These are phyloP conservation scores for Zoanthus solanderi DNA, from an alignment of 92 coral and sea anemone genomes.

Conservation along the genomic window DNA sequence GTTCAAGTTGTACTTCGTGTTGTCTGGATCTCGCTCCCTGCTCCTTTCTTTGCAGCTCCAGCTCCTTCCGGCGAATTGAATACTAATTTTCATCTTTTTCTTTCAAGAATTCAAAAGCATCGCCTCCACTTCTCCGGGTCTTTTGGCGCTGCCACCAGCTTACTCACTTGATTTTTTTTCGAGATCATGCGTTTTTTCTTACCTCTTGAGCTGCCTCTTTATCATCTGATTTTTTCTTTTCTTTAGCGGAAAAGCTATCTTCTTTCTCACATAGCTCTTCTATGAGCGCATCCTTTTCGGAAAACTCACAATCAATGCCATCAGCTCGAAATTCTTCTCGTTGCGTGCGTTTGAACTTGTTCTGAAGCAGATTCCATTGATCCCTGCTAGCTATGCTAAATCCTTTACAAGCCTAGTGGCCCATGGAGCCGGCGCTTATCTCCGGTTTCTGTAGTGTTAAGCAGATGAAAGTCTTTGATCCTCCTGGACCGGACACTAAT, in stretches of 20 bases:
- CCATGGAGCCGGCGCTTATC: no score
- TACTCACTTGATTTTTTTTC: slow-evolving; percentile 48
- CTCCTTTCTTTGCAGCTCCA: slow-evolving; percentile 48
- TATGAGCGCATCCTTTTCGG: slow-evolving; percentile 63
- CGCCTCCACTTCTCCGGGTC: slow-evolving; percentile 39
- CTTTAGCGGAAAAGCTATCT: slow-evolving; percentile 49
- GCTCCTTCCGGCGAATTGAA: slow-evolving; percentile 49
- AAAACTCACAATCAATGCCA: slow-evolving; percentile 53
- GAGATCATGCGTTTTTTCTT: slow-evolving; percentile 54
- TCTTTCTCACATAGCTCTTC: slow-evolving; percentile 63
- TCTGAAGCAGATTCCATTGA: slow-evolving; percentile 56
- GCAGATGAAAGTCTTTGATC: no score
- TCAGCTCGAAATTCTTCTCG: slow-evolving; percentile 42
- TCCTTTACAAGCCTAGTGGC: no score
- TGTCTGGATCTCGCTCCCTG: slow-evolving; percentile 49
- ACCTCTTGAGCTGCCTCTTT: slow-evolving; percentile 57
- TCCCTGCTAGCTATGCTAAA: slow-evolving; percentile 1
- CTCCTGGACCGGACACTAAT: no score
- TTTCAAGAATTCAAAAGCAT: slow-evolving; percentile 45
- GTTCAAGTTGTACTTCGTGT: slow-evolving; percentile 55
- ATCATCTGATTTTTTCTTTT: slow-evolving; percentile 52
- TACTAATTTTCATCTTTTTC: slow-evolving; percentile 49
- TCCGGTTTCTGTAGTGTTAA: no score
- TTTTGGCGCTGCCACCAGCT: slow-evolving; percentile 56
- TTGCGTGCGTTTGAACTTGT: slow-evolving; percentile 56